Evolutionary conservation across 2,888 invertebrate species (phyloP).

Genomic region (Cacoxenus indagator): DNA sequence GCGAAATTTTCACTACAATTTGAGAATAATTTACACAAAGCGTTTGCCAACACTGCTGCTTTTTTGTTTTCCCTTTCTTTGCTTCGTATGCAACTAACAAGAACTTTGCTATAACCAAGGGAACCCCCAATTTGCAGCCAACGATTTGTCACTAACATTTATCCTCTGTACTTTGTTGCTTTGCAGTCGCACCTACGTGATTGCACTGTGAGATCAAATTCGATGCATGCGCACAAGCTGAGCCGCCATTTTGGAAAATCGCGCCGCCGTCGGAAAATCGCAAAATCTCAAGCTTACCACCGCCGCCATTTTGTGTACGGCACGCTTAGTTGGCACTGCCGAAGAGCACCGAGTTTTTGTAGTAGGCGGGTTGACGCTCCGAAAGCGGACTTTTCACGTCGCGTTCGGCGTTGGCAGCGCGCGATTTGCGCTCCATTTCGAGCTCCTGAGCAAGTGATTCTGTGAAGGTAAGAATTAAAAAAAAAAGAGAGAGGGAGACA

Average conservation of each 20-base stretch:
- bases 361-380: conserved; percentile 82
- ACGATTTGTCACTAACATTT: neutral
- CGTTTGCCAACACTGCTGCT: no score
- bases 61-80: no score
- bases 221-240: neutral
- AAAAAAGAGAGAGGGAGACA: no score
- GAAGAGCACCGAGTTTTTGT: conserved; percentile 91
- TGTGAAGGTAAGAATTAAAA: conserved; percentile 68
- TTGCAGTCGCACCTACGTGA: conserved; percentile 33
- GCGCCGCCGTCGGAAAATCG: conserved; percentile 27
- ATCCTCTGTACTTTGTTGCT: neutral
- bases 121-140: no score
- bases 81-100: no score
- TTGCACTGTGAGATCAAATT: conserved; percentile 67
- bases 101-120: no score
- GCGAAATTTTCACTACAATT: neutral
- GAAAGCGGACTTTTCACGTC: conserved; percentile 90
- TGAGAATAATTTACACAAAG: conserved; percentile 27
- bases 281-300: conserved; percentile 29
- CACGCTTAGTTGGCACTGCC: conserved; percentile 82
- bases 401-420: conserved; percentile 83
- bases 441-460: conserved; percentile 89
- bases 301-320: conserved; percentile 39
- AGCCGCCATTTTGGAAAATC: neutral
- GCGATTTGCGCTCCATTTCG: conserved; percentile 88